phyloP scores from a whole-genome alignment of 64 coral and sea anemone species.

The Dendrophyllia cribrosa region DNA sequence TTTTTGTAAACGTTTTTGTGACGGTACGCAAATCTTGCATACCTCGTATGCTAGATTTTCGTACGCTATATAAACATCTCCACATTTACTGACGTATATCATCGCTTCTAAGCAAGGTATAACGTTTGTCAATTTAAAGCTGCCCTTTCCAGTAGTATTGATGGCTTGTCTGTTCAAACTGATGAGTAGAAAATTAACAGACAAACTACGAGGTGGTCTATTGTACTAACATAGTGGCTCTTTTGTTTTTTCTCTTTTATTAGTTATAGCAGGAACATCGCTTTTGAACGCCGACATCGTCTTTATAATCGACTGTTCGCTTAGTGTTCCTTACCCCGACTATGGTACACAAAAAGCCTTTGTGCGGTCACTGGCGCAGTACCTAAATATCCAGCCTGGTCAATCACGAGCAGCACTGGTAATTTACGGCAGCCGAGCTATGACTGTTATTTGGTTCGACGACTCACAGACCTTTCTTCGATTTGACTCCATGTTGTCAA shows the following conservation, averaged over 20 bases:
- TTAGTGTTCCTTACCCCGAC: constrained; percentile 35
- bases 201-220: not conserved
- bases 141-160: too few relatives aligned
- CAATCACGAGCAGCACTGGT: constrained; percentile 55
- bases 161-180: too few relatives aligned
- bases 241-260: not conserved
- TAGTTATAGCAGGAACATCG: constrained; percentile 27
- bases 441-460: constrained; percentile 15
- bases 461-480: not conserved
- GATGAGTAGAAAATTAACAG: too few relatives aligned
- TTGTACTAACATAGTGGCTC: not conserved
- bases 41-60: too few relatives aligned
- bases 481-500: constrained; percentile 12
- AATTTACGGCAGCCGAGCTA: constrained; percentile 25
- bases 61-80: too few relatives aligned
- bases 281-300: constrained; percentile 67
- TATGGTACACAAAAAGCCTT: constrained; percentile 59
- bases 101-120: too few relatives aligned
- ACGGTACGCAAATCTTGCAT: too few relatives aligned
- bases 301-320: constrained; percentile 83
- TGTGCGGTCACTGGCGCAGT: constrained; percentile 48
- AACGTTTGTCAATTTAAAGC: too few relatives aligned
- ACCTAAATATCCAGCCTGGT: constrained; percentile 64
- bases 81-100: too few relatives aligned
- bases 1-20: too few relatives aligned